These are phyloP conservation scores for Alviniconcha marisindica DNA, from an alignment of 1,140 invertebrate species.

Conservation along the genomic window DNA sequence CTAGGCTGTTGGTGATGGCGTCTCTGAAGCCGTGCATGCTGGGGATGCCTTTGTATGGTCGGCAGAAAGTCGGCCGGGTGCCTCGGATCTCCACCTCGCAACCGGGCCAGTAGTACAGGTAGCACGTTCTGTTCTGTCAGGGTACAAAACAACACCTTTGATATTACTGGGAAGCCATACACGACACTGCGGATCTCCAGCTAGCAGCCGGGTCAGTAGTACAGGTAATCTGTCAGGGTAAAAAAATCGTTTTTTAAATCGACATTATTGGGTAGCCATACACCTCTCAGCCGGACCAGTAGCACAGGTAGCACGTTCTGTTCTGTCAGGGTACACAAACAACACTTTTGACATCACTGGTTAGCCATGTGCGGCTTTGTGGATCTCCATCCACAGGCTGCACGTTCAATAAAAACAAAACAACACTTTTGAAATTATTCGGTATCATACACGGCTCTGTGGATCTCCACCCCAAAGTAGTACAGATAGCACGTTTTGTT, in stretches of 20 bases:
- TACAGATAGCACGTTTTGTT: too few species aligned
- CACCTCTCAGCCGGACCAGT: conserved; percentile 77
- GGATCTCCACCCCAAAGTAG: too few species aligned
- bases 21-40: conserved; percentile 30
- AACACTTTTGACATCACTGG: background rate
- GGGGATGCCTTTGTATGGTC: conserved; percentile 52
- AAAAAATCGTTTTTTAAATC: conserved; percentile 43
- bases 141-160: background rate
- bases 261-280: background rate
- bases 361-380: too few species aligned
- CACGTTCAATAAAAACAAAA: too few species aligned
- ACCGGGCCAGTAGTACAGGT: conserved; percentile 75
- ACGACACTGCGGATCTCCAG: conserved; percentile 66
- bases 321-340: conserved; percentile 60
- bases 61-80: conserved; percentile 68
- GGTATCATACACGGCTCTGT: too few species aligned
- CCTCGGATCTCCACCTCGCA: conserved; percentile 75
- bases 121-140: conserved; percentile 69
- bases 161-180: too few species aligned
- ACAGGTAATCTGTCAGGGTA: conserved; percentile 69
- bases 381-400: conserved; percentile 68
- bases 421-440: too few species aligned
- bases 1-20: conserved; percentile 27
- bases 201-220: background rate
- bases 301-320: conserved; percentile 70